A percentile compares a stretch with the other conserved stretches of the same genome.
phyloP scores from a whole-genome alignment of 2,113 vertebrate species.

The Stomatorhinus ivindoensis region DNA sequence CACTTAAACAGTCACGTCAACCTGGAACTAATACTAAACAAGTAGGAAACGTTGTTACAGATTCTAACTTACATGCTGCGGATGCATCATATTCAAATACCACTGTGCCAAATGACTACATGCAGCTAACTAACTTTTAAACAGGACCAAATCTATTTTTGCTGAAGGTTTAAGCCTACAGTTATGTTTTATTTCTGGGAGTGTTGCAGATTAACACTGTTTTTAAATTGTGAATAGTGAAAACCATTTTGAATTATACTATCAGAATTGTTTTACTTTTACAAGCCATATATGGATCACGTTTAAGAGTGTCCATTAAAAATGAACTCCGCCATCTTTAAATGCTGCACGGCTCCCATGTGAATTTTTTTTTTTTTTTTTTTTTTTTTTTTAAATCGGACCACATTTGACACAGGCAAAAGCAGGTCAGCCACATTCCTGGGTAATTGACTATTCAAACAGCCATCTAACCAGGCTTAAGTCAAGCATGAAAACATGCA shows the following conservation, averaged over 20 bases:
- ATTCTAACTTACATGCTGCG: not conserved
- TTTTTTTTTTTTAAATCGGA: not conserved
- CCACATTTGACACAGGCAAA: conserved; percentile 27
- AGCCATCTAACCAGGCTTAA: conserved; percentile 19
- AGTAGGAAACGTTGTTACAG: not conserved
- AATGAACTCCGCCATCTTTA: not conserved
- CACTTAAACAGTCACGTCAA: not conserved
- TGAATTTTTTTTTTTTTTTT: not conserved
- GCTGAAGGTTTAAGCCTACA: not conserved
- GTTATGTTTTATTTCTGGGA: not conserved
- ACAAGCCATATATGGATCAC: not conserved
- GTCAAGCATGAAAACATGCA: conserved; percentile 18
- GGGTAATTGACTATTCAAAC: conserved; percentile 33
- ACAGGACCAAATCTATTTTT: not conserved
- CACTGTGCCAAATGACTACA: not conserved
- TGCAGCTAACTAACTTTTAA: not conserved
- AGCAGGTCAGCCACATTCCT: conserved; percentile 35
- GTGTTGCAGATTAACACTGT: not conserved
- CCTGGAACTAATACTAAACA: not conserved
- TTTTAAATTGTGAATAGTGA: not conserved
- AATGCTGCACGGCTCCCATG: not conserved
- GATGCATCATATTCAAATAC: not conserved
- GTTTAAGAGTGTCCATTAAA: not conserved
- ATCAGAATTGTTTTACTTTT: not conserved
- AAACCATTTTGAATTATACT: not conserved